These are phyloP conservation scores for Temnothorax curvispinosus DNA, from an alignment of 1,140 invertebrate genomes.

Conservation along the genomic window DNA sequence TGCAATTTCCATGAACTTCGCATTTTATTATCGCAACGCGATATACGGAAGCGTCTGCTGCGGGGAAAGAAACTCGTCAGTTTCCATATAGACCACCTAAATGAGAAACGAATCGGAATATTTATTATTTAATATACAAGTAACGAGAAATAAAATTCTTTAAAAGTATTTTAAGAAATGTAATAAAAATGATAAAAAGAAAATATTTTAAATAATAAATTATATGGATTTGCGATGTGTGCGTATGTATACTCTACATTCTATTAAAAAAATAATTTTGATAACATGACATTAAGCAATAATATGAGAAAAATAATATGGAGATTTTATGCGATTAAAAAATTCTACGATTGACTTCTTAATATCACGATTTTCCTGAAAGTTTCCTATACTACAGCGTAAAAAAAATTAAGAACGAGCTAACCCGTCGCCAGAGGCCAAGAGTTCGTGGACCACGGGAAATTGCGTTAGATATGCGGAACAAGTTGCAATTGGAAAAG, in stretches of 20 bases:
- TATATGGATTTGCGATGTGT: neutral
- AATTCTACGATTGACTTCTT: constrained; percentile 39
- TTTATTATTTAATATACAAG: neutral
- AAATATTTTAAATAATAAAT: constrained; percentile 3
- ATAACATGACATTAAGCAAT: neutral
- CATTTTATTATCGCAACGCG: constrained; percentile 52
- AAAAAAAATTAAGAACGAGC: constrained; percentile 46
- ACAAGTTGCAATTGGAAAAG: constrained; percentile 70
- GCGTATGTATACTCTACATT: neutral
- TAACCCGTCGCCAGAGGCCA: constrained; percentile 40
- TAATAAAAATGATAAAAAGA: neutral
- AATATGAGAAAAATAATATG: neutral
- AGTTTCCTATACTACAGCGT: constrained; percentile 13
- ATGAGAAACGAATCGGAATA: constrained; percentile 16
- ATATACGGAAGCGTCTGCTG: constrained; percentile 1
- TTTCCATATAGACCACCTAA: constrained; percentile 6
- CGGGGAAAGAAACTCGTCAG: constrained; percentile 30
- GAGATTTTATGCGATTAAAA: constrained; percentile 17
- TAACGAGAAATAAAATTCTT: neutral
- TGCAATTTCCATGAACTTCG: constrained; percentile 57
- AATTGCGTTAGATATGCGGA: constrained; percentile 63
- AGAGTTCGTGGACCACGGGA: constrained; percentile 46
- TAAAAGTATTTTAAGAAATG: neutral
- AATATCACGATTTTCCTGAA: constrained; percentile 37
- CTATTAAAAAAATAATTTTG: neutral